Conservation (phyloP, 2,888 invertebrate species). For the Hirtodrosophila cameraria region DNA sequence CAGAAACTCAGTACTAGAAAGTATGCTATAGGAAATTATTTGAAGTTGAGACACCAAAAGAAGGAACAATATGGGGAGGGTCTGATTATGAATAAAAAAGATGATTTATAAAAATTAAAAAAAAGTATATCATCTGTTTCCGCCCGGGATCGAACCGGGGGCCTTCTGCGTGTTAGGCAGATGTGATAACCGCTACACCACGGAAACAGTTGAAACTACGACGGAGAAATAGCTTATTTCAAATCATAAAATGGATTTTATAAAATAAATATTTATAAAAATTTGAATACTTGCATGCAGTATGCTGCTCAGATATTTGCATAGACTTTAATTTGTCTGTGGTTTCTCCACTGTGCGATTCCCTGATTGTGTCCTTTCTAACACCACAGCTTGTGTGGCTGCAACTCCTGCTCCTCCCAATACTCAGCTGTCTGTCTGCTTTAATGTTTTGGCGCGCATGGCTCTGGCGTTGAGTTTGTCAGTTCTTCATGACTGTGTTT, state of each 20-base stretch:
- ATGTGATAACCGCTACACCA: slow-evolving; percentile 84
- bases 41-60: too few relatives aligned
- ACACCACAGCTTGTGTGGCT: slow-evolving; percentile 23
- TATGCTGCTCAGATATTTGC: not conserved
- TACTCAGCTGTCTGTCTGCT: slow-evolving; percentile 31
- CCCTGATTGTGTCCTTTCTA: slow-evolving; percentile 25
- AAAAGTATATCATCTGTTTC: slow-evolving; percentile 21
- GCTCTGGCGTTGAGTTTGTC: slow-evolving; percentile 45
- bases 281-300: not conserved
- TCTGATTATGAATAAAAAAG: too few relatives aligned
- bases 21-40: too few relatives aligned
- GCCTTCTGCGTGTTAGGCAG: slow-evolving; percentile 85
- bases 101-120: not conserved
- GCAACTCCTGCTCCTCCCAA: not conserved
- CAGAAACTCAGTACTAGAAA: too few relatives aligned
- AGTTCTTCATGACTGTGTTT: slow-evolving; percentile 25
- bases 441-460: slow-evolving; percentile 59
- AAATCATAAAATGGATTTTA: slow-evolving; percentile 1
- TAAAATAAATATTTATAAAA: slow-evolving; percentile 2
- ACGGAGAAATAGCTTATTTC: slow-evolving; percentile 12
- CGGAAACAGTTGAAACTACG: slow-evolving; percentile 70
- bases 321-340: not conserved
- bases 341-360: slow-evolving; percentile 39
- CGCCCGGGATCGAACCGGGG: slow-evolving; percentile 84
- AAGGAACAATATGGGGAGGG: too few relatives aligned